Evolutionary conservation across 2,113 vertebrate species (phyloP).

Genomic region (Nettapus auritus): DNA sequence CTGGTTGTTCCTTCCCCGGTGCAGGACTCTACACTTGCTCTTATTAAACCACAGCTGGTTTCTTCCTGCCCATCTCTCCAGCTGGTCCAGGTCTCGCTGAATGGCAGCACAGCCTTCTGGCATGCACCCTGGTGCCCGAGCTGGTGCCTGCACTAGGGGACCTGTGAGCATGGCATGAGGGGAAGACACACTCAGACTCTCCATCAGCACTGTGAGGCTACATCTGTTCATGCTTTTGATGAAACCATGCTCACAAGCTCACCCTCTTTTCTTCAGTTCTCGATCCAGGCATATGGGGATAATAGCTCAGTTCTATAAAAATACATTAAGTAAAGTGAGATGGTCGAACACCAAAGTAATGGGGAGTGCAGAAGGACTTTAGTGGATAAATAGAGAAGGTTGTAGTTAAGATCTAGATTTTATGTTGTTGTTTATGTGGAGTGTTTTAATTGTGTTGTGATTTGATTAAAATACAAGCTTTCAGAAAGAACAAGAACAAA

Average conservation of each 20-base stretch:
- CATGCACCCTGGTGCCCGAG: rapidly evolving
- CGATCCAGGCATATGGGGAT: not conserved
- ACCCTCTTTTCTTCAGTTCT: not conserved
- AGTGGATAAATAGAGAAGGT: not conserved
- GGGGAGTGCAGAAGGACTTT: not conserved
- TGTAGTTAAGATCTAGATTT: not conserved
- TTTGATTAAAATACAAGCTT: not conserved
- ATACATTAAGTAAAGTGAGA: not conserved
- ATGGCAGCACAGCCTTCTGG: too few relatives aligned
- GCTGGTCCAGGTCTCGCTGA: too few relatives aligned
- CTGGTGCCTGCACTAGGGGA: not conserved
- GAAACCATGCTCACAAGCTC: not conserved
- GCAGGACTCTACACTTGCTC: too few relatives aligned
- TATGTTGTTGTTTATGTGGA: not conserved
- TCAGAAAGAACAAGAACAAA: not conserved
- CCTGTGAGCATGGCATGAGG: rapidly evolving
- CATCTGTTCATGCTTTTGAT: not conserved
- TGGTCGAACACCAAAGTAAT: not conserved
- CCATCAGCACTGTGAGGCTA: not conserved
- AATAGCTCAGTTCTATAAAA: not conserved
- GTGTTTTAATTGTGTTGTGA: not conserved
- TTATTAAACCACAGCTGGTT: too few relatives aligned
- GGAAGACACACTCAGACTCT: not conserved
- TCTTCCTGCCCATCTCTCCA: too few relatives aligned
- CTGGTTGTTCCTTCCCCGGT: too few relatives aligned